Evolutionary conservation across 2,113 vertebrate genomes (phyloP), one percentile per base, ranked within the genome.

Genomic region (Syrrhaptes paradoxus): DNA sequence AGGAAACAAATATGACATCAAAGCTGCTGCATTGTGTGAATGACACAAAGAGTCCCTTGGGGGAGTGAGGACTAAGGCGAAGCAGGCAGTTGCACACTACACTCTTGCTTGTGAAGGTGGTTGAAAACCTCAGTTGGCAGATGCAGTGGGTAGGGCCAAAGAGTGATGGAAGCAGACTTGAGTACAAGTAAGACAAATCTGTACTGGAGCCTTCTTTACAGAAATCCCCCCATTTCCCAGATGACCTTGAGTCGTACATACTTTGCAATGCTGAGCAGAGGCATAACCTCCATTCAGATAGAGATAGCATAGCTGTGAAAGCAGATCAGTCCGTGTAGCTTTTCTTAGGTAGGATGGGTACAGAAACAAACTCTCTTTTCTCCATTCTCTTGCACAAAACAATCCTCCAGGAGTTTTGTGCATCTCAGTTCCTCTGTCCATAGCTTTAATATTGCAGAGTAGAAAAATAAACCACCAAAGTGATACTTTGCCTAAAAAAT

Each of bases 201-300:
- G 21, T 73, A 20, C 21, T n/a, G 54, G 21, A 63, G 13, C 9
- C 16, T 78, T 73, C 29, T 54, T 48, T 63, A 36, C 25, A 52
- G n/a, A 54, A 38, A 2, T 75, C 5, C 8, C 14, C 9, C 14
- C 9, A 11, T 67, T 73, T 82, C 38, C 43, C 22, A 41, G 46
- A 5, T 46, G 41, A 52, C 43, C 13, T 73, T 29, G 18, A 48
- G n/a, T 13, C 0, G 0, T 28, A 54, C 6, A 7, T 17, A 49
- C 19, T 83, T 84, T 22, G 32, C 22, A 49, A 31, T 1, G 3
- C 17, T 55, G 17, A 86, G 45, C 6, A 63, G 49, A 48, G 12
- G 14, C 25, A 54, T 15, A 48, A 8, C 12, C n/a, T 54, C n/a
- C 19, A 10, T 45, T 82, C 38, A 38, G n/a, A 31, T 10, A 58